phyloP scores from a whole-genome alignment of 2,113 vertebrate species.

The Panurus biarmicus region DNA sequence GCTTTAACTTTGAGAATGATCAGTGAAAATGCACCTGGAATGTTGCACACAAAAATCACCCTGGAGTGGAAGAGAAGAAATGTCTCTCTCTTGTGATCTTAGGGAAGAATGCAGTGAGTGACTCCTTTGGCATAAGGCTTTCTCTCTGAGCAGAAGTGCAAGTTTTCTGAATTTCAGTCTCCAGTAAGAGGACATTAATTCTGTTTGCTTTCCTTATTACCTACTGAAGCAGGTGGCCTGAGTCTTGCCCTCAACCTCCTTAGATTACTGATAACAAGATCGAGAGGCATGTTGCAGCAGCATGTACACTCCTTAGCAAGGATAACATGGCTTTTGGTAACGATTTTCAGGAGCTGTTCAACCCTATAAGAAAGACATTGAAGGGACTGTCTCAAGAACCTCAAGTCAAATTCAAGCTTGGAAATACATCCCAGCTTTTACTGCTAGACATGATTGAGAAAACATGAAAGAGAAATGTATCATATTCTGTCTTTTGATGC shows the following conservation, averaged over 20 bases:
- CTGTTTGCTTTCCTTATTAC: neutral
- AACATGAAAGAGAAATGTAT: accelerated
- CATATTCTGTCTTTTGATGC: neutral
- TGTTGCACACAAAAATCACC: neutral
- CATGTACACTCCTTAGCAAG: neutral
- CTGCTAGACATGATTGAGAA: neutral
- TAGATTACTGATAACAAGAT: neutral
- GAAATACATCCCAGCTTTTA: neutral
- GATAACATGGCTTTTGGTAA: neutral
- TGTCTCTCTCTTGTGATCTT: neutral
- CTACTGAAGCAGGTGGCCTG: neutral
- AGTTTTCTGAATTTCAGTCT: neutral
- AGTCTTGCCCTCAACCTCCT: neutral
- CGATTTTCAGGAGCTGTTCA: neutral
- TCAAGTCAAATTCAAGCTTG: neutral
- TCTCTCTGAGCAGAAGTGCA: neutral
- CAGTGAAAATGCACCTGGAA: neutral
- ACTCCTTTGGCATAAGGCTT: neutral
- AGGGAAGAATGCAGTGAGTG: neutral
- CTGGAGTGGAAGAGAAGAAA: neutral
- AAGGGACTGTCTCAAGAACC: neutral
- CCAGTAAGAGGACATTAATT: neutral
- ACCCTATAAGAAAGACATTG: neutral
- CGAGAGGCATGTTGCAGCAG: neutral
- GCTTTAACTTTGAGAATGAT: neutral